Conservation (phyloP, 37 sponge, comb jelly and placozoan species). For the Ephydatia muelleri region DNA sequence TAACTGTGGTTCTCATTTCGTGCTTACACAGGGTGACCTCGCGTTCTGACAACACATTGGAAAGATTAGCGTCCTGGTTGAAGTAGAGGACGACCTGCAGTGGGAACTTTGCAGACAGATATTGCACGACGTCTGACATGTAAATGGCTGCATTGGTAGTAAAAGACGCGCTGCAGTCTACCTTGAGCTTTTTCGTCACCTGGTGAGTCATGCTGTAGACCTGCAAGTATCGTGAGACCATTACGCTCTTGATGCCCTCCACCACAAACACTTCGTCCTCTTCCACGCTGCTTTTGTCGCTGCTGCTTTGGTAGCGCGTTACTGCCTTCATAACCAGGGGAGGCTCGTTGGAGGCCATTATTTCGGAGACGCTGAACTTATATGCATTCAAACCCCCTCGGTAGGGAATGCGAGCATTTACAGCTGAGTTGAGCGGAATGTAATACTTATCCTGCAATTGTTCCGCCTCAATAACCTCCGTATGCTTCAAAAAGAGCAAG, state of each 20-base stretch:
- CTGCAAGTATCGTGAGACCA: not conserved
- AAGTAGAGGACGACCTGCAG: not conserved
- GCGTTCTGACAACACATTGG: not conserved
- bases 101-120: not conserved
- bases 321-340: conserved; percentile 46
- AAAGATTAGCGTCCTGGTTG: not conserved
- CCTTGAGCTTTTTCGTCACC: not conserved
- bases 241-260: not conserved
- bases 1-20: not conserved
- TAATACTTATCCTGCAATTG: not conserved
- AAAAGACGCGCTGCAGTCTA: not conserved
- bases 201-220: not conserved
- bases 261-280: conserved; percentile 28
- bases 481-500: not conserved
- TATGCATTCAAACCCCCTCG: not conserved
- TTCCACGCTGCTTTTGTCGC: not conserved
- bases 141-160: not conserved
- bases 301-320: not conserved
- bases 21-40: not conserved
- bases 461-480: not conserved
- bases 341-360: conserved; percentile 3
- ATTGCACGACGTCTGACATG: not conserved
- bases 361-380: not conserved
- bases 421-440: not conserved
- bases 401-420: not conserved